These are phyloP conservation scores for Vanessa atalanta DNA, from an alignment of 1,140 invertebrate genomes.

Conservation along the genomic window DNA sequence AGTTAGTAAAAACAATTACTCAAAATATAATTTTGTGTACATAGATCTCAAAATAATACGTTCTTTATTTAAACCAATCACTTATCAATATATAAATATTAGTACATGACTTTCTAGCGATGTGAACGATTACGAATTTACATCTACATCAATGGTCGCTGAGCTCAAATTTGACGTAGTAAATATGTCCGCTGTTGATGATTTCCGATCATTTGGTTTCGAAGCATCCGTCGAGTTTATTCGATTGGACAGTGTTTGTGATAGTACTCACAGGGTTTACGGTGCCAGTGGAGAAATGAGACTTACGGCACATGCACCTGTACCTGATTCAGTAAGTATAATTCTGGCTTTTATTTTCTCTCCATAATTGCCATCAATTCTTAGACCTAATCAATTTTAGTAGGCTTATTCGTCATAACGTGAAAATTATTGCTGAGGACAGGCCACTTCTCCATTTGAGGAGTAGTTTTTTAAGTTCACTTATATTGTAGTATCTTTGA, in stretches of 20 bases:
- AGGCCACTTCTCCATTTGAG: too few relatives aligned
- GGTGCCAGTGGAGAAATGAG: slow-evolving; percentile 90
- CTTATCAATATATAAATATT: neutral
- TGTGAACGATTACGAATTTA: slow-evolving; percentile 84
- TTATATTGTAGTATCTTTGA: too few relatives aligned
- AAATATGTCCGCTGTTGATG: slow-evolving; percentile 91
- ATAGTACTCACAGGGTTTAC: slow-evolving; percentile 84
- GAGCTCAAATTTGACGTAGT: slow-evolving; percentile 90
- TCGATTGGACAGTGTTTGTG: slow-evolving; percentile 84
- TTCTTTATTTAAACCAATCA: neutral
- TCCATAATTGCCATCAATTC: neutral
- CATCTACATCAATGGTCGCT: slow-evolving; percentile 87
- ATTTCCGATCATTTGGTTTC: slow-evolving; percentile 91
- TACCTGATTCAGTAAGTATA: slow-evolving; percentile 84
- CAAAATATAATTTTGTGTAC: too few relatives aligned
- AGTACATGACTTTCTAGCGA: slow-evolving; percentile 58
- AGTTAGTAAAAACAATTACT: too few relatives aligned
- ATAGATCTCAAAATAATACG: too few relatives aligned
- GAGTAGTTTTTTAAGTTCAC: too few relatives aligned
- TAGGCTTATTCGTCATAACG: too few relatives aligned
- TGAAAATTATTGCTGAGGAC: too few relatives aligned
- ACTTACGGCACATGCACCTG: slow-evolving; percentile 81
- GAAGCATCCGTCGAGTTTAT: slow-evolving; percentile 92
- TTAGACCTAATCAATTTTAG: too few relatives aligned
- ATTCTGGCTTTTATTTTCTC: neutral